A percentile compares a stretch with the other conserved stretches of the same genome.
phyloP scores from a whole-genome alignment of 2,888 invertebrate genomes.

The Drosophila paranaensis region DNA sequence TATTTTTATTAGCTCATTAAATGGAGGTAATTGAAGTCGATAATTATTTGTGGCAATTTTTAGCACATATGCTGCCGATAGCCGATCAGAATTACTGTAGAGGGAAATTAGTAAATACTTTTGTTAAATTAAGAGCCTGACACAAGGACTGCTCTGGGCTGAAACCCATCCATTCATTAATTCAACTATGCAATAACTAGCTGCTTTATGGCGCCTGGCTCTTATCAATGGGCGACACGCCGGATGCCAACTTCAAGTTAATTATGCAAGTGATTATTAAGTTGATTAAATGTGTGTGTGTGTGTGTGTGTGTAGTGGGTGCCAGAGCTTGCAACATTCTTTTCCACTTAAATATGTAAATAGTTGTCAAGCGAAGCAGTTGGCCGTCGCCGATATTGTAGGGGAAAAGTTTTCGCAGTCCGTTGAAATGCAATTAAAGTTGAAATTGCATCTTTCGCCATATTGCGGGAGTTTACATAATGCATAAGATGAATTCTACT shows the following conservation, averaged over 20 bases:
- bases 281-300: constrained; percentile 23
- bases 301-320: constrained; percentile 2
- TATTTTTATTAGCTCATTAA: background rate
- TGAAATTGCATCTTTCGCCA: constrained; percentile 60
- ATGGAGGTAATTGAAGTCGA: background rate
- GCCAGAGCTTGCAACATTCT: constrained; percentile 20
- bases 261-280: constrained; percentile 37
- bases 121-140: background rate
- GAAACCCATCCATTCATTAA: background rate
- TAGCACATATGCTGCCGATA: background rate
- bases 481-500: constrained; percentile 51
- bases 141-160: background rate
- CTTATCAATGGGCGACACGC: constrained; percentile 42
- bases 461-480: constrained; percentile 55
- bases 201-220: constrained; percentile 6
- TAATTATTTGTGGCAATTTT: background rate
- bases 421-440: constrained; percentile 72
- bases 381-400: constrained; percentile 8
- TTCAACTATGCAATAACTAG: constrained; percentile 10
- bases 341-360: constrained; percentile 21
- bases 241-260: constrained; percentile 23
- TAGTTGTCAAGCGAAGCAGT: background rate
- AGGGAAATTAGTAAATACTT: constrained; percentile 1
- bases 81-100: background rate
- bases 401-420: constrained; percentile 37